Base-by-base conservation (phyloP, 2,113 vertebrate genomes). In the Eulacestoma nigropectus region DNA sequence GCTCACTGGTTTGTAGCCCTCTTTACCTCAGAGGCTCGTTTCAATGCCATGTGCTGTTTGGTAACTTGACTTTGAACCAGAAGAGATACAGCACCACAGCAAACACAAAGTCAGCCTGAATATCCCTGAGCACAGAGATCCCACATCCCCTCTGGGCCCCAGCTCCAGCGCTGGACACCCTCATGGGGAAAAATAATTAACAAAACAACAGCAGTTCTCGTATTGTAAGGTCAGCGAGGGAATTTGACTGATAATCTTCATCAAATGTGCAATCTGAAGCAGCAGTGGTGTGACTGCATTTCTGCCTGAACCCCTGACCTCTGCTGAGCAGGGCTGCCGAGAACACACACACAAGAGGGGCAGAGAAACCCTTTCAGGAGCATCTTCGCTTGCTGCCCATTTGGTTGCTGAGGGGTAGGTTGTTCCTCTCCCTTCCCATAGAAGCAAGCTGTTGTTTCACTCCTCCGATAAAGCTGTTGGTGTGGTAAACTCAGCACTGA, bases 361-460 rank as follows among this genome's bases (percentile, higher is more conserved):
- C 56, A 73, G 50, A 91, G 84, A 80, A 93, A 39, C 87, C 39
- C 26, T 74, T 52, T 14, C 72, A 47, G 72, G 49, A 82, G 67
- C 79, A 62, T 84, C 75, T 56, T 79, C 67, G 16, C 67, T 50
- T 22, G 55, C 92, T 95, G 92, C 35, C 83, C 82, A 50, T 64
- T 84, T 86, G 57, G 9, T 78, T 79, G 81, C 64, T 84, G 75
- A 82, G 41, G 84, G 76, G 33, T 52, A 29, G 85, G 44, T 69
- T 85, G 50, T 29, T 95, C 75, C 78, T 85, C 53, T 91, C 84
- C 81, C 79, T 89, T 75, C 82, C 89, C n/a, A 0, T 33, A 26
- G 42, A 69, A 79, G 57, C 67, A 87, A 95, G 90, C 77, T 93
- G 91, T 59, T 60, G 63, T 84, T 91, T 86, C 83, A 50, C 90